Percentiles rank a stretch among this genome's conserved stretches.
These are phyloP conservation scores for Tragelaphus imberbis DNA, from an alignment of 2,113 vertebrate species.

Conservation along the genomic window DNA sequence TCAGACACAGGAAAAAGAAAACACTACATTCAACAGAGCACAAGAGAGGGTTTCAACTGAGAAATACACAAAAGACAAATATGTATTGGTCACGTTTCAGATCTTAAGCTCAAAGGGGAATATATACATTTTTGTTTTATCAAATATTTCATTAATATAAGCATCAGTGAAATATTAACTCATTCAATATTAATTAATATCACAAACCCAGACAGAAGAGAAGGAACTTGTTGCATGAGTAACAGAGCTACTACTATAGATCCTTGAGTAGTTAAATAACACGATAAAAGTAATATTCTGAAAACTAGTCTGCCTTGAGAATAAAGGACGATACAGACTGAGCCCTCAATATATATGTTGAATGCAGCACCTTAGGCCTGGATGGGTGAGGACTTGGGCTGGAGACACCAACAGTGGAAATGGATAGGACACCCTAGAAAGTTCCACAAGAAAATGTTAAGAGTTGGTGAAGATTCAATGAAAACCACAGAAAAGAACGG, in stretches of 20 bases:
- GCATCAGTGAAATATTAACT: background rate
- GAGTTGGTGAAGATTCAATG: background rate
- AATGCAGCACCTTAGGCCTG: background rate
- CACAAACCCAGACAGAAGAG: background rate
- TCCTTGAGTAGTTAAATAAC: background rate
- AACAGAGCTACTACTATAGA: background rate
- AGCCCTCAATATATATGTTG: background rate
- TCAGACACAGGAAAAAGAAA: background rate
- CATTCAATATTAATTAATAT: background rate
- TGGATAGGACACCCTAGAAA: background rate
- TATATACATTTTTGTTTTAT: background rate
- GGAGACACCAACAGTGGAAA: background rate
- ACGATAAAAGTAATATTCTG: background rate
- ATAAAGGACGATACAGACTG: background rate
- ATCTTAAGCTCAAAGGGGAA: constrained; percentile 23
- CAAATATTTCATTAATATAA: background rate
- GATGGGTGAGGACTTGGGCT: background rate
- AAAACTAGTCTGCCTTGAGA: background rate
- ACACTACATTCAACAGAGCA: background rate
- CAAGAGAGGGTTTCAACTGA: background rate
- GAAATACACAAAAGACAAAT: background rate
- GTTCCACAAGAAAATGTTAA: background rate
- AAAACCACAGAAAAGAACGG: background rate
- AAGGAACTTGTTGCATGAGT: background rate
- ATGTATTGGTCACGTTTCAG: background rate